Base-by-base conservation (phyloP, 2,888 invertebrate species). In the Agrilus biguttatus region DNA sequence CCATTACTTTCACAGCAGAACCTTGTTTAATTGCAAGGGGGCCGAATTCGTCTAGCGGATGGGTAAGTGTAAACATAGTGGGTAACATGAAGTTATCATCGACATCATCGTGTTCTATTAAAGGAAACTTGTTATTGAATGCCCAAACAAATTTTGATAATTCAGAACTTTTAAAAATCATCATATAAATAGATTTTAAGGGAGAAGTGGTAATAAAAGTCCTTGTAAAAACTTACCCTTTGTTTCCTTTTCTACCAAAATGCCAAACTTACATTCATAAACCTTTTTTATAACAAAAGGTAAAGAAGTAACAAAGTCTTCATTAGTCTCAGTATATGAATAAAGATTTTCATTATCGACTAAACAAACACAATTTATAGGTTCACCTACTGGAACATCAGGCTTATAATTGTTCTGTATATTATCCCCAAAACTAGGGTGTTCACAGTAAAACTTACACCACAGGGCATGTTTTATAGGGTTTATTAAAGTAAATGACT, bases 21-120 rank as follows among this genome's bases (percentile, higher is more conserved):
- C 77, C 71, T 13, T 81, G 77, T 57, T 80, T 83, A 47, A 81
- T 72, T 7, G 87, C 66, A 33, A 93, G 76, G 0, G 93, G 93
- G 43, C 84, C 81, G 21, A 91, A 82, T 66, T 95, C 93, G 62
- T 95, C 89, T 41, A 93, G 67, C 0, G 93, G 93, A 71, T 93
- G 91, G 1, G 83, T 74, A 45, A 95, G 66, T 8, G 90, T 89
- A 63, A 88, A 95, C 39, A 92, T 73, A 0, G 83, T 79, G 0
- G 92, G 87, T 57, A 85, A 70, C 0, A 71, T 68, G 40, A 74
- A 69, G 23, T 46, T 48, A 40, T 51, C 43, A n/a, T 44, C 39
- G 37, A 35, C 6, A 36, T 28, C 28, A 10, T 28, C 28, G 4
- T 28, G 28, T 28, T 28, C 28, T 28, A 10, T 3, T 10, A 10